Evolutionary conservation across 1,140 invertebrate species (phyloP), one percentile per base, ranked within the genome.

Genomic region (Gryllus bimaculatus): DNA sequence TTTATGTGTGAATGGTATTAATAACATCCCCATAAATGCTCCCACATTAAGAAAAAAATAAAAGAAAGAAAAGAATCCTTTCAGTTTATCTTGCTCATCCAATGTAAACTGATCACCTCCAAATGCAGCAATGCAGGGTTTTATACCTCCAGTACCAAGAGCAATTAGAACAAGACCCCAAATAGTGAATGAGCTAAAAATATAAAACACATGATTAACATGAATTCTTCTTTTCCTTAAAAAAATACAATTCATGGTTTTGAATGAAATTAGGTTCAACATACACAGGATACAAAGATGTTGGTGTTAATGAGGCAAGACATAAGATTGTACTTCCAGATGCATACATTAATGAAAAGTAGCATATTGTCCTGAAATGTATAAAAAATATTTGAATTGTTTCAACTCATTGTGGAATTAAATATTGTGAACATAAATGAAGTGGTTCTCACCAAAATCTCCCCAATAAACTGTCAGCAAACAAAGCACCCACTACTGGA

Each of bases 391-490:
- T 15, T 73, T 73, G n/a, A 13, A 3, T 3, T 73, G 6, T n/a
- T 13, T n/a, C 13, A 3, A 73, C 13, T 73, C 13, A 73, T n/a
- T 73, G 1, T 2, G 3, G 66, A 15, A 13, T 15, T 73, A 73
- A 73, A 73, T 73, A 73, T 15, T 15, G 3, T 15, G n/a, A 6
- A 15, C 13, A 73, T 15, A 15, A 73, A 73, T 15, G 13, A 73
- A 20, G 21, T 66, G 54, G 8, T 48, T 8, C 81, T 83, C 83
- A 93, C 86, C 89, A 90, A 85, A 93, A 97, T 86, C 95, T 95
- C 79, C 96, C 96, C 0, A 97, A 86, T 81, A 90, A 91, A 47
- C 94, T 93, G 85, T 98, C 96, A 0, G 96, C 95, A 18, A 97
- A 82, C 76, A 97, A 93, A 0, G 95, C 95, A 0, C 96, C 96